Evolutionary conservation across 2,113 vertebrate species (phyloP).

Genomic region (Prunella himalayana): DNA sequence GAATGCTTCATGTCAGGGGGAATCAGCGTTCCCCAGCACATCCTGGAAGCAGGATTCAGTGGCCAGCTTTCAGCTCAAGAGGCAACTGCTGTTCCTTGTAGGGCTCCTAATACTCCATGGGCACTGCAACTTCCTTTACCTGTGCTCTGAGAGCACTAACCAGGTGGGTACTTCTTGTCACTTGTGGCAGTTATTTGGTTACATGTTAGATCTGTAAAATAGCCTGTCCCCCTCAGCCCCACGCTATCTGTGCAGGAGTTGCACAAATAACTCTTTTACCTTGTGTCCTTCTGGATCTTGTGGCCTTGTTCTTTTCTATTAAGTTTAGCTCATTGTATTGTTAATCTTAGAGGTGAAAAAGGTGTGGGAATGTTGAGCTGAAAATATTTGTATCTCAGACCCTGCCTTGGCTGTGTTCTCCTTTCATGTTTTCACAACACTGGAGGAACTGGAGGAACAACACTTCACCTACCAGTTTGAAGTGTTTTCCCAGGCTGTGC

Average conservation of each 20-base stretch:
- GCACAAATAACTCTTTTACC: not conserved
- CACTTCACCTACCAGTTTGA: not conserved
- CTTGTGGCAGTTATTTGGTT: not conserved
- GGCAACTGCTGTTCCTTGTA: not conserved
- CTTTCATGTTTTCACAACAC: not conserved
- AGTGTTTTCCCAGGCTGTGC: not conserved
- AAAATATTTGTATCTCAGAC: not conserved
- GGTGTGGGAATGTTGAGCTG: not conserved
- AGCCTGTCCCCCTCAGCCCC: rapidly evolving
- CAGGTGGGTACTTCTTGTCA: not conserved
- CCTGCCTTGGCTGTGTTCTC: not conserved
- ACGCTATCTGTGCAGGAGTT: not conserved
- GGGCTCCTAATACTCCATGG: not conserved
- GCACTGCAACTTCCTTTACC: not conserved
- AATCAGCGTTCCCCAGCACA: not conserved
- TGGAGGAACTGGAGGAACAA: not conserved
- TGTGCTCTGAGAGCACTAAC: too few relatives aligned
- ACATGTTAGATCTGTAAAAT: not conserved
- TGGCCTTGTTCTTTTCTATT: not conserved
- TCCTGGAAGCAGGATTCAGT: not conserved
- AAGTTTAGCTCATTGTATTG: not conserved
- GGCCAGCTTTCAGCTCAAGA: not conserved
- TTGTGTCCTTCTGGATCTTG: not conserved
- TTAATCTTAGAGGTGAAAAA: not conserved
- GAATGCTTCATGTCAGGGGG: rapidly evolving